Percentiles rank a stretch among this genome's conserved stretches.
These are phyloP conservation scores for Drosophila orosa DNA, from an alignment of 1,140 invertebrate genomes.

Conservation along the genomic window DNA sequence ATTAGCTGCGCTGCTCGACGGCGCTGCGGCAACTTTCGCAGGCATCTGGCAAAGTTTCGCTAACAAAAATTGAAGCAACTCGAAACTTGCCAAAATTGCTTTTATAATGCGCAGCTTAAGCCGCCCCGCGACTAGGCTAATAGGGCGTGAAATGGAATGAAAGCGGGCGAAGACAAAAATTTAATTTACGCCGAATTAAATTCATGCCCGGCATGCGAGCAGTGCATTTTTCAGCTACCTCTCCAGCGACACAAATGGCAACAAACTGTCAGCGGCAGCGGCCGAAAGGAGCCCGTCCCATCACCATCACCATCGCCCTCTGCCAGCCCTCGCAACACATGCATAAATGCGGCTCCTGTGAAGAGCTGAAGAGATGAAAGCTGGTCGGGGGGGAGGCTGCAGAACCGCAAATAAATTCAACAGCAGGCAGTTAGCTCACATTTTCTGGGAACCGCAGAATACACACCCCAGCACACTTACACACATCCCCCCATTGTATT, in stretches of 20 bases:
- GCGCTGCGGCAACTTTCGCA: conserved; percentile 17
- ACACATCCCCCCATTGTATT: conserved; percentile 22
- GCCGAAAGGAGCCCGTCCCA: conserved; percentile 27
- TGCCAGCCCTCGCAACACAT: conserved; percentile 3
- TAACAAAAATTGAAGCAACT: conserved; percentile 71
- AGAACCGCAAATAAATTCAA: conserved; percentile 74
- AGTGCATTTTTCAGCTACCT: conserved; percentile 56
- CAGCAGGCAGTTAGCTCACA: conserved; percentile 63
- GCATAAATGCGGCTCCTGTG: conserved; percentile 13
- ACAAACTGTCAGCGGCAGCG: conserved; percentile 63
- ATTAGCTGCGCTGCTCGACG: conserved; percentile 27
- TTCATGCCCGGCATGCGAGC: conserved; percentile 50
- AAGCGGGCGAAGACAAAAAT: conserved; percentile 23
- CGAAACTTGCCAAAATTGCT: conserved; percentile 73
- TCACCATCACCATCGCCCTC: background rate
- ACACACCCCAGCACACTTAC: conserved; percentile 13
- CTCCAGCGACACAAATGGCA: conserved; percentile 45
- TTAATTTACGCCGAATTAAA: conserved; percentile 62
- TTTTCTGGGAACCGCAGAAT: conserved; percentile 52
- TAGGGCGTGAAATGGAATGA: conserved; percentile 43
- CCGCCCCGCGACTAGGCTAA: conserved; percentile 46
- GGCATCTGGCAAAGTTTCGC: conserved; percentile 64
- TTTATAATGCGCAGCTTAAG: conserved; percentile 68
- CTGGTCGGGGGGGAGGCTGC: conserved; percentile 9
- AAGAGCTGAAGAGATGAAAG: conserved; percentile 26